Conservation (phyloP, 2,888 invertebrate genomes). For the Ormyrus thymus region DNA sequence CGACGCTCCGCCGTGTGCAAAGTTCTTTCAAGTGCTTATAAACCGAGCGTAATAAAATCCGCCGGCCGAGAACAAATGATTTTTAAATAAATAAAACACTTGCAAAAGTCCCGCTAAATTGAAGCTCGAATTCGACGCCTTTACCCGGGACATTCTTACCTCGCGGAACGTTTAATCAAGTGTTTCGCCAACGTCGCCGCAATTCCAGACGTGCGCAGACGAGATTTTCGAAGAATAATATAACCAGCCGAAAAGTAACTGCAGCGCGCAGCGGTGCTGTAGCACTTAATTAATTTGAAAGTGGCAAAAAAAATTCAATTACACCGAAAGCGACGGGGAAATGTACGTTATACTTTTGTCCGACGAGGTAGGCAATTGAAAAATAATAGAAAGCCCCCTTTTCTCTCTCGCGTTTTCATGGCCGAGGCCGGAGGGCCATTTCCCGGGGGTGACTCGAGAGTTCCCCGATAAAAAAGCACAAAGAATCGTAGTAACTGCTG, state of each 20-base stretch:
- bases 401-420: conserved; percentile 55
- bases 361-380: conserved; percentile 71
- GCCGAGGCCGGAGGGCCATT: conserved; percentile 60
- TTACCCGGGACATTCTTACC: too few relatives aligned
- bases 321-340: conserved; percentile 62
- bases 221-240: conserved; percentile 3
- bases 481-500: conserved; percentile 47
- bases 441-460: conserved; percentile 46
- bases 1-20: neutral
- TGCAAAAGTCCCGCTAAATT: too few relatives aligned
- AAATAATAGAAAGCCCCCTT: conserved; percentile 71
- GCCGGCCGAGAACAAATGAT: neutral
- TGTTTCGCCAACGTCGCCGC: neutral
- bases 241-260: conserved; percentile 17
- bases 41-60: neutral
- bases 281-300: conserved; percentile 48
- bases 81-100: neutral
- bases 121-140: too few relatives aligned
- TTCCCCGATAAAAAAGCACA: conserved; percentile 54
- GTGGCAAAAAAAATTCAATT: conserved; percentile 63
- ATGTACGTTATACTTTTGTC: conserved; percentile 67
- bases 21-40: neutral
- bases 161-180: conserved; percentile 3
- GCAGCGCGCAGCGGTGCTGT: neutral
- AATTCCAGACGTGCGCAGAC: neutral